Conservation (phyloP, 2,888 invertebrate species). For the Himalopsyche kuldschensis region DNA sequence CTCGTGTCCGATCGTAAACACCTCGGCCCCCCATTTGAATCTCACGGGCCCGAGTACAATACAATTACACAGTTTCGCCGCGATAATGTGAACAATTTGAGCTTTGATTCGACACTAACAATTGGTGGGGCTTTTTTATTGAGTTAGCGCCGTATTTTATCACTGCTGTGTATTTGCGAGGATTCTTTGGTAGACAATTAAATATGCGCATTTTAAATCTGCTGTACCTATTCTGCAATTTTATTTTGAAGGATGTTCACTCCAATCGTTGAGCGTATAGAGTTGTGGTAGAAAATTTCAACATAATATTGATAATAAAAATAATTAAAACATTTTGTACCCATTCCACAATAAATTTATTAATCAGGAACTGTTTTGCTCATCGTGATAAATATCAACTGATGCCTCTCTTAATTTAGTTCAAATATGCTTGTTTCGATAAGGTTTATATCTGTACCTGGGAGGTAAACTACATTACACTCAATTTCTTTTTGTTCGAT, state of each 20-base stretch:
- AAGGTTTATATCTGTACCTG: no score
- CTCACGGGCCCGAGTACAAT: not conserved
- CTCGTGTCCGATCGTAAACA: constrained; percentile 20
- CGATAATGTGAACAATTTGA: not conserved
- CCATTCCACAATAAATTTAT: no score
- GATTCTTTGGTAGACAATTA: not conserved
- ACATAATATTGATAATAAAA: no score
- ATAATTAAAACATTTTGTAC: no score
- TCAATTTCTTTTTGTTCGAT: no score
- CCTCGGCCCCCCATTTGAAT: not conserved
- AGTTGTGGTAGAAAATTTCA: no score
- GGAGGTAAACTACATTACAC: no score
- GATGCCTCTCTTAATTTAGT: no score
- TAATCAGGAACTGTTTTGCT: no score
- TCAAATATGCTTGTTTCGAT: no score
- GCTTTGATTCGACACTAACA: not conserved
- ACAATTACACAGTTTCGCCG: not conserved
- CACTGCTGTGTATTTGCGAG: not conserved
- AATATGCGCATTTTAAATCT: not conserved
- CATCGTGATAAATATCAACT: no score
- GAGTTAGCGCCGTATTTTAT: not conserved
- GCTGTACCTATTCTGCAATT: not conserved
- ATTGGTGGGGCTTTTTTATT: not conserved
- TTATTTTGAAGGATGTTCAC: not conserved
- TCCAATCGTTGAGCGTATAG: no score